A percentile compares a stretch with the other conserved stretches of the same genome.
Conservation (phyloP, 2,113 vertebrate species). For the Rhinolophus sinicus region DNA sequence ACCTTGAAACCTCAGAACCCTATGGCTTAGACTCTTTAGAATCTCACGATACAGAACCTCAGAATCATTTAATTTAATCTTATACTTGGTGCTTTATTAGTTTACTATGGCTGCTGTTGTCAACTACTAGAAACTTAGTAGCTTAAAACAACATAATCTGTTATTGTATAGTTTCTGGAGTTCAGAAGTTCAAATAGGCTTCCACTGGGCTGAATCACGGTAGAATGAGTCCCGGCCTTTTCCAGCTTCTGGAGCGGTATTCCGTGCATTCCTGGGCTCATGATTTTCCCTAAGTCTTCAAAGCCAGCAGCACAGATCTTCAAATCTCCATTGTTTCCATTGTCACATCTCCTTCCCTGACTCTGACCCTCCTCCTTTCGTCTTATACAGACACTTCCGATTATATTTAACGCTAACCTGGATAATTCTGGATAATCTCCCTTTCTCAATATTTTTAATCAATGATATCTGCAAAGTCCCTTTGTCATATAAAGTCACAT, state of each 20-base stretch:
- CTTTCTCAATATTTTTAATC: not conserved
- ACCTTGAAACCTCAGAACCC: not conserved
- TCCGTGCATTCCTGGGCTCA: not conserved
- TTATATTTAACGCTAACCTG: not conserved
- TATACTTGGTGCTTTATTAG: not conserved
- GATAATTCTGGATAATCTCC: not conserved
- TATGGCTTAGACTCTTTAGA: not conserved
- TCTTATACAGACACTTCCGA: not conserved
- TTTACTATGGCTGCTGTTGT: not conserved
- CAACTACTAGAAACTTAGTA: not conserved
- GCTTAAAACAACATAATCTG: not conserved
- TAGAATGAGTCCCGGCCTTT: not conserved
- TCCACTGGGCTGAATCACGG: not conserved
- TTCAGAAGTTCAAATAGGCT: not conserved
- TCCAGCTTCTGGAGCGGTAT: not conserved
- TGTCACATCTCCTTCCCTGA: not conserved
- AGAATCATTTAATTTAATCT: not conserved
- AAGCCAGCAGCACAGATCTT: not conserved
- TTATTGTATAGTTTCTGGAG: not conserved
- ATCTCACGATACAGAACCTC: not conserved
- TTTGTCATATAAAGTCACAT: not conserved
- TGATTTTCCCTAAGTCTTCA: not conserved
- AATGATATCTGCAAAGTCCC: not conserved
- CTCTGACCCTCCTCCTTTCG: not conserved
- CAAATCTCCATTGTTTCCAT: not conserved